These are phyloP conservation scores for Mesochorus sp. DNA, from an alignment of 2,888 invertebrate species.

Conservation along the genomic window DNA sequence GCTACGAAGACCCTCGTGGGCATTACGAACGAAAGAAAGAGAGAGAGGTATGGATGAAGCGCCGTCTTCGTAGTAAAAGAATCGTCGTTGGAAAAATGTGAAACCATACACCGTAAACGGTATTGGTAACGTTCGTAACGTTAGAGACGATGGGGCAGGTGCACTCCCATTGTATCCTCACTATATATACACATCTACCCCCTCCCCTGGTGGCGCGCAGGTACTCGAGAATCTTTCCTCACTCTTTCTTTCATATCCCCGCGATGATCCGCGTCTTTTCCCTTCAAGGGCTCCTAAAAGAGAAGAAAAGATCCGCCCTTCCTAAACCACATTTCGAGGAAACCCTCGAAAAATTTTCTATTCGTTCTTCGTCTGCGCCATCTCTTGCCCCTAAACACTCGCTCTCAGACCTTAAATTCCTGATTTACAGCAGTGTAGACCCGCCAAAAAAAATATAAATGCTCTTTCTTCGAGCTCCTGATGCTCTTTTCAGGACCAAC, in stretches of 20 bases:
- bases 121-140: slow-evolving; percentile 58
- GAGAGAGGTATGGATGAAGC: slow-evolving; percentile 38
- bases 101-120: slow-evolving; percentile 53
- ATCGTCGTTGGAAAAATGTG: slow-evolving; percentile 48
- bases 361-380: slow-evolving; percentile 1
- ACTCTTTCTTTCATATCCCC: neutral
- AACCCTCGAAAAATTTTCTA: slow-evolving; percentile 13
- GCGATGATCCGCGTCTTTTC: neutral
- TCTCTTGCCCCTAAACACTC: slow-evolving; percentile 30
- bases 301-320: slow-evolving; percentile 21
- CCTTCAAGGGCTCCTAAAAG: neutral
- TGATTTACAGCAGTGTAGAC: slow-evolving; percentile 37
- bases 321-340: neutral
- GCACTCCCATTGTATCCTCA: slow-evolving; percentile 48
- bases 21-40: slow-evolving; percentile 13
- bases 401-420: slow-evolving; percentile 8
- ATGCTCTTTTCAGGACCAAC: neutral
- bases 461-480: neutral
- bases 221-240: slow-evolving; percentile 26
- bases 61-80: slow-evolving; percentile 61
- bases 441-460: neutral
- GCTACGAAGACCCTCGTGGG: slow-evolving; percentile 61
- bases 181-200: slow-evolving; percentile 41
- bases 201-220: slow-evolving; percentile 31
- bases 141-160: slow-evolving; percentile 55